These are phyloP conservation scores for Tenrec ecaudatus DNA, from an alignment of 2,113 vertebrate species.

Conservation along the genomic window DNA sequence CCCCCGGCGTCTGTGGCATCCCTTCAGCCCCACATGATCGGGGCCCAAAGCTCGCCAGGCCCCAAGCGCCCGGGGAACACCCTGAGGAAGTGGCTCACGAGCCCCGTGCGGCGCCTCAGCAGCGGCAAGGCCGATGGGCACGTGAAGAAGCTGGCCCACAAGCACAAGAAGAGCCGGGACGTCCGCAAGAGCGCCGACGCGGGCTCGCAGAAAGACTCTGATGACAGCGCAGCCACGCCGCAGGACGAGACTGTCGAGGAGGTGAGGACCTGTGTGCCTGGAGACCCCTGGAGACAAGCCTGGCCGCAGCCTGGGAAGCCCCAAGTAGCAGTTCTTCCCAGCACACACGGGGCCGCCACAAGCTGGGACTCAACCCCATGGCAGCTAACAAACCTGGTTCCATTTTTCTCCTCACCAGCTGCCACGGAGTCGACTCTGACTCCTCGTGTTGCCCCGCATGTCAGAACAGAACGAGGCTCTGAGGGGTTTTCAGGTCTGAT, in stretches of 20 bases:
- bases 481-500: background rate
- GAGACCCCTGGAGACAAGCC: too few species aligned
- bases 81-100: conserved; percentile 98
- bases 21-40: conserved; percentile 94
- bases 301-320: too few species aligned
- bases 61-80: conserved; percentile 99
- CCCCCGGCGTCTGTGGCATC: conserved; percentile 94
- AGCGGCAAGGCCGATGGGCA: conserved; percentile 98
- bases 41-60: conserved; percentile 96
- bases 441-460: background rate
- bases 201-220: conserved; percentile 96
- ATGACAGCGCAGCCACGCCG: conserved; percentile 97
- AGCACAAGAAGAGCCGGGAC: conserved; percentile 97
- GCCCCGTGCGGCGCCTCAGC: conserved; percentile 96
- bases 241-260: conserved; percentile 98
- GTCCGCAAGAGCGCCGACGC: conserved; percentile 95
- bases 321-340: background rate
- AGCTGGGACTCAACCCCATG: background rate
- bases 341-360: background rate
- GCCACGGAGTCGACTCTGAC: background rate
- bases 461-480: background rate
- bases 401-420: background rate
- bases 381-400: background rate
- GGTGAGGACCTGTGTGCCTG: conserved; percentile 83
- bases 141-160: conserved; percentile 97